phyloP scores from a whole-genome alignment of 2,797 vertebrate species.

The Austrolebias charrua region DNA sequence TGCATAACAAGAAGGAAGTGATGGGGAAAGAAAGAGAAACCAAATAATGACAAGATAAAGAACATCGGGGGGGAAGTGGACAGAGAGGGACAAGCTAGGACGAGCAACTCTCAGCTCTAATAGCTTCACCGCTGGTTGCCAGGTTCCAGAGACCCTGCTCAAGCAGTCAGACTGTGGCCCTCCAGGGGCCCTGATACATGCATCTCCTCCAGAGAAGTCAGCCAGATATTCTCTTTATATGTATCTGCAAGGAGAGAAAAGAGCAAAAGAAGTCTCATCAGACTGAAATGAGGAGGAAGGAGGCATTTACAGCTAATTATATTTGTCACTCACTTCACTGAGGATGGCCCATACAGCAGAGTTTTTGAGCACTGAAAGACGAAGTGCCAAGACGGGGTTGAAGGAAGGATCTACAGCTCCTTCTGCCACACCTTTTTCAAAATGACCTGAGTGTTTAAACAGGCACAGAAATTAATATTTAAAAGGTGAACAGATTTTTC shows the following conservation, averaged over 20 bases:
- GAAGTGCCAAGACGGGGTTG: constrained; percentile 91
- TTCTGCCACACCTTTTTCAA: constrained; percentile 92
- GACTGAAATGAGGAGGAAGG: not conserved
- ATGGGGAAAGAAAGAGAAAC: constrained; percentile 36
- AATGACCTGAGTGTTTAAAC: constrained; percentile 81
- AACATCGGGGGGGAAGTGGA: constrained; percentile 31
- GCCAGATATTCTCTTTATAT: constrained; percentile 93
- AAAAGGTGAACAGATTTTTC: not conserved
- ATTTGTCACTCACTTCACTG: constrained; percentile 86
- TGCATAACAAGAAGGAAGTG: constrained; percentile 52
- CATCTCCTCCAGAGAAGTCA: constrained; percentile 68
- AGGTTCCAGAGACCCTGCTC: constrained; percentile 58
- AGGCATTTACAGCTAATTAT: constrained; percentile 5
- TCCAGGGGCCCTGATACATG: constrained; percentile 50
- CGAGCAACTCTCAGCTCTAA: constrained; percentile 58
- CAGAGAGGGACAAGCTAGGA: constrained; percentile 54
- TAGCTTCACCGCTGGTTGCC: constrained; percentile 68
- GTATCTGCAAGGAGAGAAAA: constrained; percentile 86
- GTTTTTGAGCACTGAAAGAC: constrained; percentile 91
- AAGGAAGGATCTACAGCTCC: constrained; percentile 86
- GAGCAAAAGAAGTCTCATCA: constrained; percentile 18
- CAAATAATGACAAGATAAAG: constrained; percentile 40
- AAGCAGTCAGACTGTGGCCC: constrained; percentile 65
- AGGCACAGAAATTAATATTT: not conserved
- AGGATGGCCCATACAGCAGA: constrained; percentile 97